Base-by-base conservation (phyloP, 1,140 invertebrate species). In the Penaeus vannamei region DNA sequence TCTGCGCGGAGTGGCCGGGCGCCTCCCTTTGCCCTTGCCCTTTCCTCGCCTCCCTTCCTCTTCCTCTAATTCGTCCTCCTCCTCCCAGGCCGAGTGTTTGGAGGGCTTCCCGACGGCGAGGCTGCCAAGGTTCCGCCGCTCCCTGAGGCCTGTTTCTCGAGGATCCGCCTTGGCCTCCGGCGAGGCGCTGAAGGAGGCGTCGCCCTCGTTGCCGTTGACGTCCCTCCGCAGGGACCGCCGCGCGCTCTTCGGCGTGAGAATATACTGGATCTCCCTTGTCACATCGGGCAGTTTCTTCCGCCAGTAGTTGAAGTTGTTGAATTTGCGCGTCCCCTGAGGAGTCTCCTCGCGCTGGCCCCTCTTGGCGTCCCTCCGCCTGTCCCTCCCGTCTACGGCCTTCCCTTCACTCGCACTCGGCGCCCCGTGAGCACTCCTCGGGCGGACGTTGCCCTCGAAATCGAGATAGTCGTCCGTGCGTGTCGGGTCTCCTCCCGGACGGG, bases 251-350 rank as follows among this genome's bases (percentile, higher is more conserved):
- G 29, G 83, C 46, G 29, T 36, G 20, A 85, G 46, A 29, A 77
- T 60, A 32, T 85, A 32, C 14, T 84, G 83, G 22, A 88, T 59
- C 62, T 88, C 86, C 23, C 53, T n/a, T 26, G 86, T 76, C 81
- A 88, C 86, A 32, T 88, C 81, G 59, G 86, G 86, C 80, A 88
- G 81, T 22, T 83, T 59, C 60, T 81, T 82, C 69, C 86, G 64
- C 86, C 86, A 88, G 86, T 84, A 88, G 26, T 88, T 69, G 80
- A 88, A 88, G 64, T 42, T 61, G 53, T 88, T 88, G 80, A 72
- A 88, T 29, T 76, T 53, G 5, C 26, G 22, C n/a, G 32, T 29
- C 1, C 53, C 61, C 22, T 77, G 62, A 17, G 23, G 5, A 17
- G 14, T n/a, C 46, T 29, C 3, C 20, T 22, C 61, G 29, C 61